Percentiles rank a stretch among this genome's conserved stretches.
Conservation (phyloP, 2,797 vertebrate species). For the Xiphophorus birchmanni region DNA sequence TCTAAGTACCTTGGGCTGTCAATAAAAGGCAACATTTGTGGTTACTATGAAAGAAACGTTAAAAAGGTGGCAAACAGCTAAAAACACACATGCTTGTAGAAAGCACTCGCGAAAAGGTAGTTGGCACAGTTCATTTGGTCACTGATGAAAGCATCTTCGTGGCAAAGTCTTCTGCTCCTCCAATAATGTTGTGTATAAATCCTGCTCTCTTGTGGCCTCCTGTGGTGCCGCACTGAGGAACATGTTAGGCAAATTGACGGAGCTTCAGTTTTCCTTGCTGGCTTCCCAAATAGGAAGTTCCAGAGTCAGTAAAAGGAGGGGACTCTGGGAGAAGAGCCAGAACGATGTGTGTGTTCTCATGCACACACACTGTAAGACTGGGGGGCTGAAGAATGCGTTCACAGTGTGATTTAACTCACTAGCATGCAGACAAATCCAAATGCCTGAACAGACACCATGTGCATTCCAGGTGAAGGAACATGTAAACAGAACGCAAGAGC, state of each 20-base stretch:
- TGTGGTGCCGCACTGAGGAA: slow-evolving; percentile 28
- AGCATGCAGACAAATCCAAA: slow-evolving; percentile 85
- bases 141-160: slow-evolving; percentile 76
- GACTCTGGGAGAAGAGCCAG: slow-evolving; percentile 22
- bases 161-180: slow-evolving; percentile 68
- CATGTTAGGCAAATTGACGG: slow-evolving; percentile 19
- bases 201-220: slow-evolving; percentile 47
- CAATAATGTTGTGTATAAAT: slow-evolving; percentile 34
- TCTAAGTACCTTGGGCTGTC: slow-evolving; percentile 64
- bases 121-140: slow-evolving; percentile 88
- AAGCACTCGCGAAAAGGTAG: slow-evolving; percentile 77
- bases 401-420: slow-evolving; percentile 83
- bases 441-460: slow-evolving; percentile 71
- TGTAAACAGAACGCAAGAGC: slow-evolving; percentile 67
- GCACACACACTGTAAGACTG: slow-evolving; percentile 54
- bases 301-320: slow-evolving; percentile 28
- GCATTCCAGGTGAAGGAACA: slow-evolving; percentile 74
- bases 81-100: slow-evolving; percentile 69
- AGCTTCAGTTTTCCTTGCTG: slow-evolving; percentile 28
- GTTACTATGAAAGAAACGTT: slow-evolving; percentile 33
- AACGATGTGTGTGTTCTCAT: slow-evolving; percentile 47
- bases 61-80: slow-evolving; percentile 21
- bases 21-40: slow-evolving; percentile 77
- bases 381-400: slow-evolving; percentile 67
- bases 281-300: slow-evolving; percentile 29